These are phyloP conservation scores for Taurulus bubalis DNA, from an alignment of 2,113 vertebrate species.

Conservation along the genomic window DNA sequence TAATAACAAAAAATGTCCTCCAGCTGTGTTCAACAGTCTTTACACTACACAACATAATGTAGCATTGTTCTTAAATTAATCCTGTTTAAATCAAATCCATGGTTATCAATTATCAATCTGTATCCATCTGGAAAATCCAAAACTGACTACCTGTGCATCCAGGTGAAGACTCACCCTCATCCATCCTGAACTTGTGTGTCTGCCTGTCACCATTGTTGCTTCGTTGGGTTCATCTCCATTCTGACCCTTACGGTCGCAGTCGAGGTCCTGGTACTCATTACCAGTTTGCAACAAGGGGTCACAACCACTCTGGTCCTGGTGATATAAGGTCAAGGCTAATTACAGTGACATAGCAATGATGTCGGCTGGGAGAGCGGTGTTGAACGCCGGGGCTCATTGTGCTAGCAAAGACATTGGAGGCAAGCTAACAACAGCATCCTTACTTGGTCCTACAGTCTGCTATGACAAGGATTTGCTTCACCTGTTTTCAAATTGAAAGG, in stretches of 20 bases:
- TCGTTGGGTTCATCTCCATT: conserved; percentile 30
- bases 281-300: conserved; percentile 64
- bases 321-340: conserved; percentile 70
- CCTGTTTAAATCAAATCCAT: neutral
- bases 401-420: conserved; percentile 21
- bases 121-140: neutral
- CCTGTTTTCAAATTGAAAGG: neutral
- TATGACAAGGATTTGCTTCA: conserved; percentile 28
- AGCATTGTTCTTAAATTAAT: neutral
- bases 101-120: neutral
- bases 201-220: conserved; percentile 25
- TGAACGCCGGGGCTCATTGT: conserved; percentile 69
- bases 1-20: neutral
- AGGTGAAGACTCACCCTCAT: conserved; percentile 3
- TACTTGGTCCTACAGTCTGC: conserved; percentile 27
- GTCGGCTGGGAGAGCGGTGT: conserved; percentile 41
- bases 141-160: conserved; percentile 13
- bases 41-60: neutral
- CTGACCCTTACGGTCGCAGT: conserved; percentile 51
- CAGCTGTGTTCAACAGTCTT: neutral
- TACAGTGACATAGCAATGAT: conserved; percentile 53
- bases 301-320: conserved; percentile 31
- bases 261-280: conserved; percentile 67
- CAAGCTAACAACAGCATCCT: conserved; percentile 38
- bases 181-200: conserved; percentile 1